Evolutionary conservation across 2,797 vertebrate genomes (phyloP), one percentile per base, ranked within the genome.

Genomic region (Eurystomus glaucurus): DNA sequence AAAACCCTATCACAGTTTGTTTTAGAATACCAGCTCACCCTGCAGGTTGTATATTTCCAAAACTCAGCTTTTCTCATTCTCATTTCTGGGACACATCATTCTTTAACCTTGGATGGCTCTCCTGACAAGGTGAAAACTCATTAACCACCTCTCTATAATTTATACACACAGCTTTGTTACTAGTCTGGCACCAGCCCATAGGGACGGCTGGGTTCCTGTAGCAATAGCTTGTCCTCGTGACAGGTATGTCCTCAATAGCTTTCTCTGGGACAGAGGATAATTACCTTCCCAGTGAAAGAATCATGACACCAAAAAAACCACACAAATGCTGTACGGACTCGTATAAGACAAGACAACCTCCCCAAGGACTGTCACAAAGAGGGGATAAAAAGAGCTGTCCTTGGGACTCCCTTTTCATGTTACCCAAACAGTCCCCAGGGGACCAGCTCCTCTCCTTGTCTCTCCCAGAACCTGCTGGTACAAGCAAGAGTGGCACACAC

Each of bases 191-290:
- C 14, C 51, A 46, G 77, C 70, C 77, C 71, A 15, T 16, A 58
- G 85, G 83, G 93, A 95, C 1, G 0, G 60, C 50, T 77, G 77
- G 25, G 31, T 61, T 95, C 72, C 39, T 6, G 50, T 46, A 78
- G 69, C 0, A 4, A 45, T 52, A 85, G 86, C 55, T 81, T 88
- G 31, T 60, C 94, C 77, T 57, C 4, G 7, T 91, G 90, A 84
- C 89, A 94, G 69, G 72, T 90, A 90, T 1, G 68, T 89, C 93
- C 96, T 94, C 87, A 93, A 96, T 92, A 96, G 85, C 64, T 92
- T 83, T 96, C 96, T 85, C 91, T 94, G 96, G 88, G 79, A 92
- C 58, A 48, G 48, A 64, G 65, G 83, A 85, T 95, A 98, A 88
- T 88, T 85, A 70, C 43, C 28, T 88, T 93, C 69, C 61, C 90